Evolutionary conservation across 2,888 invertebrate genomes (phyloP).

Genomic region (Campopleginae sp.): DNA sequence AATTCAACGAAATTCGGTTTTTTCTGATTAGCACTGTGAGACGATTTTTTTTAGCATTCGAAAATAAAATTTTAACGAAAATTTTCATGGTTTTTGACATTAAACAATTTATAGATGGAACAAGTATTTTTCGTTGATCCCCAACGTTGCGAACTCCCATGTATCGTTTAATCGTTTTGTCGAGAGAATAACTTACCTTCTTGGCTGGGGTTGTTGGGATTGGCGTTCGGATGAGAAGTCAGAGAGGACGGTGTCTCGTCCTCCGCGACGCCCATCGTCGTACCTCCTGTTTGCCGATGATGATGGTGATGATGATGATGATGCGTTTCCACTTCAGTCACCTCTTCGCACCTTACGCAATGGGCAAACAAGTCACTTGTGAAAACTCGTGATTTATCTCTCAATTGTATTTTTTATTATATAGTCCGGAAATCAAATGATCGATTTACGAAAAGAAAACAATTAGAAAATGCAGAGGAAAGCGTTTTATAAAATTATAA

Average conservation of each 20-base stretch:
- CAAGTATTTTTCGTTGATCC: no score
- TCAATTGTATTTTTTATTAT: neutral
- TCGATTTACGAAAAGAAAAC: neutral
- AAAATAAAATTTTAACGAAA: no score
- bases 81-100: no score
- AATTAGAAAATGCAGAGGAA: neutral
- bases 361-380: constrained; percentile 18
- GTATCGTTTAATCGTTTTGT: neutral
- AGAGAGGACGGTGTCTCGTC: constrained; percentile 82
- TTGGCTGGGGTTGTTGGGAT: constrained; percentile 79
- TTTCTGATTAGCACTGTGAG: no score
- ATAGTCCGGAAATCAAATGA: neutral
- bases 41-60: no score
- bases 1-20: no score
- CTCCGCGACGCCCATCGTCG: constrained; percentile 83
- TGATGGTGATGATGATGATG: constrained; percentile 68
- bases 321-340: constrained; percentile 81
- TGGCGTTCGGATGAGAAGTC: constrained; percentile 81
- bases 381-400: neutral
- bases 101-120: no score
- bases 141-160: no score
- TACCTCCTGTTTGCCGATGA: constrained; percentile 81
- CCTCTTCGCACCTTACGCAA: constrained; percentile 81
- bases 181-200: constrained; percentile 75
- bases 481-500: no score